These are phyloP conservation scores for Galeopterus variegatus DNA, from an alignment of 2,113 vertebrate genomes.

Conservation along the genomic window DNA sequence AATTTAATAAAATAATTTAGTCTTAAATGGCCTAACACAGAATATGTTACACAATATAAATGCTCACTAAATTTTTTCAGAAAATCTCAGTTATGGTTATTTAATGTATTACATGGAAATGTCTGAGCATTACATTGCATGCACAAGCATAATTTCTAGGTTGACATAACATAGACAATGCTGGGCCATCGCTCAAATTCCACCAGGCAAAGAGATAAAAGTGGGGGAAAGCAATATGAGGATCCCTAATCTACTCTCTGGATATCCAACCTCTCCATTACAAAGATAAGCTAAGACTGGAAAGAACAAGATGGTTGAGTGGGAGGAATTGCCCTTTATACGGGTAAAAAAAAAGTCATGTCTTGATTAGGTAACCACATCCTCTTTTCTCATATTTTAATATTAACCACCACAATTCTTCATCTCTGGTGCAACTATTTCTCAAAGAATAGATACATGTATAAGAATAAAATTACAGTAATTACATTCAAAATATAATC, in stretches of 20 bases:
- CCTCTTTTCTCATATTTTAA: conserved; percentile 51
- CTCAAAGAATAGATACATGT: conserved; percentile 64
- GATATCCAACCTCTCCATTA: background rate
- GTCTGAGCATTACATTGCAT: background rate
- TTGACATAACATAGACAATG: background rate
- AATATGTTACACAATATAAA: conserved; percentile 43
- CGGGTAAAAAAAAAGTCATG: background rate
- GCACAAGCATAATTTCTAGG: background rate
- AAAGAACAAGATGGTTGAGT: background rate
- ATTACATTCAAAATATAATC: conserved; percentile 67
- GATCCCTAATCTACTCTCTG: background rate
- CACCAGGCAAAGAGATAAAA: background rate
- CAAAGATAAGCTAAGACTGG: conserved; percentile 17
- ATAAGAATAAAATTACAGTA: conserved; percentile 69
- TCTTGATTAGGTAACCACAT: conserved; percentile 44
- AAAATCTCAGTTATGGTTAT: conserved; percentile 11
- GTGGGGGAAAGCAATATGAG: background rate
- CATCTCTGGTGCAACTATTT: background rate
- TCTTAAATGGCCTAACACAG: background rate
- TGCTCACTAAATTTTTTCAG: background rate
- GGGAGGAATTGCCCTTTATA: conserved; percentile 34
- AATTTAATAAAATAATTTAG: conserved; percentile 27
- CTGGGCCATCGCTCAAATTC: background rate
- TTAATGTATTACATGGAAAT: background rate
- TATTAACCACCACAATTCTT: conserved; percentile 60